These are phyloP conservation scores for Halichoeres trimaculatus DNA, from an alignment of 2,113 vertebrate species.

Conservation along the genomic window DNA sequence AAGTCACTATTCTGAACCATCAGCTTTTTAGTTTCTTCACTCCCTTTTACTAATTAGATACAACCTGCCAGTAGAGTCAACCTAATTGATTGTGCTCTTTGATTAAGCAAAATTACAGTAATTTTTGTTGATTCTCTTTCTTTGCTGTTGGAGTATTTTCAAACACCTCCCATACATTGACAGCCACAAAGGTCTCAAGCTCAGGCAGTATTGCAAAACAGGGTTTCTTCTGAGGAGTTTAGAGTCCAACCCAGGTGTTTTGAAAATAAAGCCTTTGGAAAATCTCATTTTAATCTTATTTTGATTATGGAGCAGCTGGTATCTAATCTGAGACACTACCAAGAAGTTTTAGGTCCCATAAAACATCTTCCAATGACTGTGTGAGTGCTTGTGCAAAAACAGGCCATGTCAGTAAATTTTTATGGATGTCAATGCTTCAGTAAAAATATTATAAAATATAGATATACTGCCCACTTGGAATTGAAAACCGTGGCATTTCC, in stretches of 20 bases:
- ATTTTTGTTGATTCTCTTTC: too few species aligned
- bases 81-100: not conserved
- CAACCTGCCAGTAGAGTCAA: not conserved
- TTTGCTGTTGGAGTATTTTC: too few species aligned
- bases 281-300: too few species aligned
- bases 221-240: not conserved
- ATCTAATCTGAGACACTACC: not conserved
- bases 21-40: not conserved
- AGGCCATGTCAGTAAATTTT: conserved; percentile 8
- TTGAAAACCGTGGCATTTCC: conserved; percentile 21
- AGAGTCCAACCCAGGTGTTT: not conserved
- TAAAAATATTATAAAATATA: not conserved
- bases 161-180: too few species aligned
- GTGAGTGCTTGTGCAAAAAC: not conserved
- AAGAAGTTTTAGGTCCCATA: not conserved
- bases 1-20: not conserved
- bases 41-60: too few species aligned
- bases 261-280: not conserved
- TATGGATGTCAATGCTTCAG: not conserved
- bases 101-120: too few species aligned
- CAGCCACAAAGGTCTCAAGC: too few species aligned
- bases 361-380: not conserved
- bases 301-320: not conserved
- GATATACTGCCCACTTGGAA: conserved; percentile 1
- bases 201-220: too few species aligned